phyloP scores from a whole-genome alignment of 2,888 invertebrate species.

The Euclidia mi region DNA sequence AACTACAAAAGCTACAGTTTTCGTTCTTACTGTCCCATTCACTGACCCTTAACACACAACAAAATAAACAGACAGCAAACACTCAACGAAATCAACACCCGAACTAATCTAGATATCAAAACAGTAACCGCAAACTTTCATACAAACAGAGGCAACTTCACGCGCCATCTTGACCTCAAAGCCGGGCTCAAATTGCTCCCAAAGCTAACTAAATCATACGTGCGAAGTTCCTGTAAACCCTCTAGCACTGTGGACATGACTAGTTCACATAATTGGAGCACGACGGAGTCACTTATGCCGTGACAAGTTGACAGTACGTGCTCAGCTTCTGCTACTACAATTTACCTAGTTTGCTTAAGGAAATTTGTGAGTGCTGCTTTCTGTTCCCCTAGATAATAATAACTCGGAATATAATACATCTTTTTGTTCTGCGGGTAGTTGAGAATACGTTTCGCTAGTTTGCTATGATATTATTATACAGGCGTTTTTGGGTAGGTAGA shows the following conservation, averaged over 20 bases:
- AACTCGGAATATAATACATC: too few species aligned
- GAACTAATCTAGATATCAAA: neutral
- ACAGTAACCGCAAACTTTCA: slow-evolving; percentile 8
- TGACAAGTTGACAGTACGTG: slow-evolving; percentile 59
- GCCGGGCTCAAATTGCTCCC: slow-evolving; percentile 49
- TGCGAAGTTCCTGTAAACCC: slow-evolving; percentile 54
- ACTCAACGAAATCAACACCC: neutral
- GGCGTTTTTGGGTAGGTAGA: too few species aligned
- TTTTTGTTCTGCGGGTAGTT: too few species aligned
- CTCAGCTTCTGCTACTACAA: slow-evolving; percentile 48
- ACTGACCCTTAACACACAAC: too few species aligned
- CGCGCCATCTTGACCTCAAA: slow-evolving; percentile 54
- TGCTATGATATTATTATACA: too few species aligned
- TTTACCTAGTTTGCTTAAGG: slow-evolving; percentile 49
- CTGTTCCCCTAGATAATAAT: neutral
- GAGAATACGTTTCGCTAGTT: too few species aligned
- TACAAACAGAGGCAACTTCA: slow-evolving; percentile 37
- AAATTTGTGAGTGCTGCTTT: slow-evolving; percentile 13
- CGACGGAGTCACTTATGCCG: slow-evolving; percentile 57
- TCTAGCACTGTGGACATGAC: slow-evolving; percentile 53
- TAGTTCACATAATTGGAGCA: slow-evolving; percentile 56
- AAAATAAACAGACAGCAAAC: too few species aligned
- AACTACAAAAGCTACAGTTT: too few species aligned
- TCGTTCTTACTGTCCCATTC: too few species aligned
- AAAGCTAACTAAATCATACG: slow-evolving; percentile 57